A percentile compares a stretch with the other conserved stretches of the same genome.
Conservation (phyloP, 2,888 invertebrate genomes). For the Caenorhabditis sinica region DNA sequence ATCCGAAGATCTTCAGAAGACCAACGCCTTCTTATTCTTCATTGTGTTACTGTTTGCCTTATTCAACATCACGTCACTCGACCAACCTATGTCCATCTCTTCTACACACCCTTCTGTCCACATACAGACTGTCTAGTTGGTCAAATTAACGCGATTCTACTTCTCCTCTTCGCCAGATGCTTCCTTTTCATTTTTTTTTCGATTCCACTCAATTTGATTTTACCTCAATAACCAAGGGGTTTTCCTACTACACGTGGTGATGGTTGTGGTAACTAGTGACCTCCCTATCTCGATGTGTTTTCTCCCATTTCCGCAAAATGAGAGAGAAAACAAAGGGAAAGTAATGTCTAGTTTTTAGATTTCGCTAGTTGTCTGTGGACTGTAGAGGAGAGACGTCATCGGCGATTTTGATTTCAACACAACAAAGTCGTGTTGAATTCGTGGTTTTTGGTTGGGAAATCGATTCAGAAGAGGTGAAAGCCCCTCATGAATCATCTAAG, state of each 20-base stretch:
- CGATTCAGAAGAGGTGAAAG: too few relatives aligned
- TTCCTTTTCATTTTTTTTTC: background rate
- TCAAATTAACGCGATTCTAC: conserved; percentile 4
- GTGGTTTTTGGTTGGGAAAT: too few relatives aligned
- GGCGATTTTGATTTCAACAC: background rate
- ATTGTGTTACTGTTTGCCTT: too few relatives aligned
- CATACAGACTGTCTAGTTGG: background rate
- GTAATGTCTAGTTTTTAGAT: background rate
- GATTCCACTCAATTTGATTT: background rate
- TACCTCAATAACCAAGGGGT: too few relatives aligned
- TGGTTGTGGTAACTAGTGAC: background rate
- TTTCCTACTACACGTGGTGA: background rate
- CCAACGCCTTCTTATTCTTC: too few relatives aligned
- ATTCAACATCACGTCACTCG: background rate
- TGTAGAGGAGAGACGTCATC: too few relatives aligned
- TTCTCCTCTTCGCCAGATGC: background rate
- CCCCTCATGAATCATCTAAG: too few relatives aligned
- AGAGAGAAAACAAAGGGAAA: background rate
- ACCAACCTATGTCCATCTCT: conserved; percentile 7
- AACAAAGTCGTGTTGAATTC: background rate
- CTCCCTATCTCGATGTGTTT: too few relatives aligned
- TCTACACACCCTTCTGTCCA: too few relatives aligned
- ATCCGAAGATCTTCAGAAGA: too few relatives aligned
- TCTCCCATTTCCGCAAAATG: too few relatives aligned
- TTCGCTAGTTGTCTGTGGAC: background rate